Evolutionary conservation across 1,140 invertebrate species (phyloP).

Genomic region (Drosophila athabasca): DNA sequence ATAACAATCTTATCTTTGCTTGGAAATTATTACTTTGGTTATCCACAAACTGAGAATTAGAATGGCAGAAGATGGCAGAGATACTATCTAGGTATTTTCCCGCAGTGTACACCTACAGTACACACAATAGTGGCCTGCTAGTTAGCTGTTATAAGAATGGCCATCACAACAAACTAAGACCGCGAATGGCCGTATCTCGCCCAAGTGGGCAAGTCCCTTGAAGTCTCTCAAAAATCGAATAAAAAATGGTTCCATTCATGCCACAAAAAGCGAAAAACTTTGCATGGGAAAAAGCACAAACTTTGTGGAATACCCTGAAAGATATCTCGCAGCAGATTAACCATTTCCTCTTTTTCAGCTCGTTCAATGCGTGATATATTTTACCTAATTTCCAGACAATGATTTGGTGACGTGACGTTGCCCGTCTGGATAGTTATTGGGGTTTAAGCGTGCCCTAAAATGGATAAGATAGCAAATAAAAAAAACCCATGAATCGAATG

Average conservation of each 20-base stretch:
- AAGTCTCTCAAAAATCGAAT: slow-evolving; percentile 30
- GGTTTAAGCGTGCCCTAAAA: slow-evolving; percentile 18
- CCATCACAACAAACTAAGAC: slow-evolving; percentile 29
- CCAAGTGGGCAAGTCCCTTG: slow-evolving; percentile 20
- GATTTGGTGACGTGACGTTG: slow-evolving; percentile 9
- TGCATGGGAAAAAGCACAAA: background rate
- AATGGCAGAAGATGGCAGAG: too few relatives aligned
- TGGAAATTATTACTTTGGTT: too few relatives aligned
- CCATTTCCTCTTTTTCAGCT: slow-evolving; percentile 16
- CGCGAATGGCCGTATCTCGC: slow-evolving; percentile 18
- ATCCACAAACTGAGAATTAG: too few relatives aligned
- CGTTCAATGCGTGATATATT: background rate
- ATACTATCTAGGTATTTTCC: too few relatives aligned
- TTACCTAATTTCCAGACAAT: background rate
- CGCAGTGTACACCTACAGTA: too few relatives aligned
- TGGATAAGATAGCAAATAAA: background rate
- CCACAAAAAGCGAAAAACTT: slow-evolving; percentile 1
- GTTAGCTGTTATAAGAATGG: slow-evolving; percentile 37
- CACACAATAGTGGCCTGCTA: slow-evolving; percentile 19
- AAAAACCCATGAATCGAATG: too few relatives aligned
- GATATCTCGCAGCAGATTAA: slow-evolving; percentile 4
- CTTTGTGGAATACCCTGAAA: slow-evolving; percentile 24
- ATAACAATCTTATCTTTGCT: too few relatives aligned
- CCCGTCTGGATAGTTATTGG: slow-evolving; percentile 3
- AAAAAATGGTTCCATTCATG: slow-evolving; percentile 35